Percentiles rank a stretch among this genome's conserved stretches.
phyloP scores from a whole-genome alignment of 2,797 vertebrate species.

The Melanotaenia trifasciata region DNA sequence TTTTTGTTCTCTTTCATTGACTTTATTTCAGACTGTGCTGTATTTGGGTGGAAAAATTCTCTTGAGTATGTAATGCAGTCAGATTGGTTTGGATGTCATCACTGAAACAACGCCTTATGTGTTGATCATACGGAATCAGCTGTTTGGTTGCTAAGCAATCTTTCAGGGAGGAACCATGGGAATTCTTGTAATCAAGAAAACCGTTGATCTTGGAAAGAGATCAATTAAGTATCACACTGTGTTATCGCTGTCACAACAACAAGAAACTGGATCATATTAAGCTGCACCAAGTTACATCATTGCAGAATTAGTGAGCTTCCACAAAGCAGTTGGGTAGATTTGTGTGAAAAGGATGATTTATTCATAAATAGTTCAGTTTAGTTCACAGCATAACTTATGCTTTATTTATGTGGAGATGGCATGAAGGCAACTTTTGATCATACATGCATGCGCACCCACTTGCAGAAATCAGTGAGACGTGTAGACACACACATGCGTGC shows the following conservation, averaged over 20 bases:
- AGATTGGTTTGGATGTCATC: no score
- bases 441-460: constrained; percentile 55
- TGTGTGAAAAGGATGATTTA: constrained; percentile 66
- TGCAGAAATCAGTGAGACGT: constrained; percentile 29
- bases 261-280: constrained; percentile 37
- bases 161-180: constrained; percentile 1
- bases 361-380: constrained; percentile 75
- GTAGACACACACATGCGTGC: constrained; percentile 1
- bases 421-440: constrained; percentile 77
- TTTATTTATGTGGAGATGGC: constrained; percentile 77
- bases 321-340: constrained; percentile 49
- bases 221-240: constrained; percentile 11
- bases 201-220: constrained; percentile 28
- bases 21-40: no score
- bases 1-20: no score
- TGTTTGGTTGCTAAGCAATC: constrained; percentile 14
- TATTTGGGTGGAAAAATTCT: no score
- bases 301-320: constrained; percentile 45
- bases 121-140: constrained; percentile 10
- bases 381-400: constrained; percentile 67
- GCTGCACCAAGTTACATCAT: constrained; percentile 54
- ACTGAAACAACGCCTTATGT: background rate
- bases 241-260: constrained; percentile 23
- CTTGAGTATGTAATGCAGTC: no score
- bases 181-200: constrained; percentile 31